Conservation (phyloP, 64 coral and sea anemone genomes). For the Montipora efflorescens region DNA sequence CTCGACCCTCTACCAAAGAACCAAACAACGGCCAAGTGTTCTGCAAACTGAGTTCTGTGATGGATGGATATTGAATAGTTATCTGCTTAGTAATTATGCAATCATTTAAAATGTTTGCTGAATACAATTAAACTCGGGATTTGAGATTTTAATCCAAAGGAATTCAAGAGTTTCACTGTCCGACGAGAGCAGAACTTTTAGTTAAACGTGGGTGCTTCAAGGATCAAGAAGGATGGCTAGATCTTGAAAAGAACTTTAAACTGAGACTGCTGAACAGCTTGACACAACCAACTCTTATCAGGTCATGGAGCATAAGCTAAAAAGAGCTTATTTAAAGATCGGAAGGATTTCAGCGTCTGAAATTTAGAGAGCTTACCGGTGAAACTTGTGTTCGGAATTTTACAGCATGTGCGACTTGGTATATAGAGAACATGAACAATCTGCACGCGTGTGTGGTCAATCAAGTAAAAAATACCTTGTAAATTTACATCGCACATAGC, state of each 20-base stretch:
- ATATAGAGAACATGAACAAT: background rate
- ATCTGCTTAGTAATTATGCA: background rate
- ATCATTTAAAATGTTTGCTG: background rate
- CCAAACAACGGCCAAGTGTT: too few species aligned
- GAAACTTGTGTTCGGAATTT: background rate
- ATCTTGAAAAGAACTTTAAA: too few species aligned
- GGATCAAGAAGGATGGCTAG: background rate
- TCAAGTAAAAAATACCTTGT: background rate
- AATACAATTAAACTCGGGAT: background rate
- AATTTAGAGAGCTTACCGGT: background rate
- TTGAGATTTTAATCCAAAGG: too few species aligned
- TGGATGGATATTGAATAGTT: background rate
- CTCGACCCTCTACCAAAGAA: too few species aligned
- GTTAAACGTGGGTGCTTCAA: background rate
- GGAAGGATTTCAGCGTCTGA: background rate
- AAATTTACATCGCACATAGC: background rate
- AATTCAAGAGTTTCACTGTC: too few species aligned
- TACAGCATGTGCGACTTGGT: background rate
- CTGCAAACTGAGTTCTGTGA: background rate
- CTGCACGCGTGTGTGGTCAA: background rate
- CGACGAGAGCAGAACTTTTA: too few species aligned
- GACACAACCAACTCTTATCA: too few species aligned
- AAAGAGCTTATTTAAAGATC: background rate
- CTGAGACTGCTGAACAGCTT: too few species aligned
- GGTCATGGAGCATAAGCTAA: too few species aligned